Conservation (phyloP, 2,113 vertebrate genomes). For the Ahaetulla prasina region DNA sequence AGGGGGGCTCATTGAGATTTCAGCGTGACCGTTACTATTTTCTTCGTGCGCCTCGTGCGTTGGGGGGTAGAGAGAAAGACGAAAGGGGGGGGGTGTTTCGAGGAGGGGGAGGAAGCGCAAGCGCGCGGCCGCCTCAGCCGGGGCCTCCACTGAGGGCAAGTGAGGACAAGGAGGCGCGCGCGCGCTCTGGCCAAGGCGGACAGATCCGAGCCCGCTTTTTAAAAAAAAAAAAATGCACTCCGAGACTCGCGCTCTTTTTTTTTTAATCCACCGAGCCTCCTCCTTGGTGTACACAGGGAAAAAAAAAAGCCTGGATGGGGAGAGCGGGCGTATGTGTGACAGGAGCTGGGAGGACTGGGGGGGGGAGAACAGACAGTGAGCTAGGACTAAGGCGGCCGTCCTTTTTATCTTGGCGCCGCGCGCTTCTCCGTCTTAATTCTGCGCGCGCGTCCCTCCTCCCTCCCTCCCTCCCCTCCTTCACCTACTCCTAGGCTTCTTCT, state of each 20-base stretch:
- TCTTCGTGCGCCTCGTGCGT: background rate
- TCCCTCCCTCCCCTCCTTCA: too few relatives aligned
- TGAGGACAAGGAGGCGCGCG: slow-evolving; percentile 5
- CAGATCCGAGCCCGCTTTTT: background rate
- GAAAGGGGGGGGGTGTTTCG: background rate
- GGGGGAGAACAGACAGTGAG: background rate
- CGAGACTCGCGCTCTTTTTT: background rate
- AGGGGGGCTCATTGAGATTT: background rate
- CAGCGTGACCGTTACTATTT: background rate
- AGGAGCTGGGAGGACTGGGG: too few relatives aligned
- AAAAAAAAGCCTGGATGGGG: background rate
- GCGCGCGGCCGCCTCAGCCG: background rate
- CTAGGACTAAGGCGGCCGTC: background rate
- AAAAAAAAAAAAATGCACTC: too few relatives aligned
- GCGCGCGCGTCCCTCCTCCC: background rate
- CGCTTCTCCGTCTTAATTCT: background rate
- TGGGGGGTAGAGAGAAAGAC: background rate
- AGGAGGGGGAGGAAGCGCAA: background rate
- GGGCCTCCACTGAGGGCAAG: background rate
- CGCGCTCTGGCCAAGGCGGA: background rate
- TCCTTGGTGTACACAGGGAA: background rate
- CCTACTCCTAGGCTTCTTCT: background rate
- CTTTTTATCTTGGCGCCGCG: background rate
- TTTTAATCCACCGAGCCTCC: background rate
- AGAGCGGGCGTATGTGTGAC: background rate